phyloP scores from a whole-genome alignment of 2,113 vertebrate genomes.

The Rattus norvegicus region DNA sequence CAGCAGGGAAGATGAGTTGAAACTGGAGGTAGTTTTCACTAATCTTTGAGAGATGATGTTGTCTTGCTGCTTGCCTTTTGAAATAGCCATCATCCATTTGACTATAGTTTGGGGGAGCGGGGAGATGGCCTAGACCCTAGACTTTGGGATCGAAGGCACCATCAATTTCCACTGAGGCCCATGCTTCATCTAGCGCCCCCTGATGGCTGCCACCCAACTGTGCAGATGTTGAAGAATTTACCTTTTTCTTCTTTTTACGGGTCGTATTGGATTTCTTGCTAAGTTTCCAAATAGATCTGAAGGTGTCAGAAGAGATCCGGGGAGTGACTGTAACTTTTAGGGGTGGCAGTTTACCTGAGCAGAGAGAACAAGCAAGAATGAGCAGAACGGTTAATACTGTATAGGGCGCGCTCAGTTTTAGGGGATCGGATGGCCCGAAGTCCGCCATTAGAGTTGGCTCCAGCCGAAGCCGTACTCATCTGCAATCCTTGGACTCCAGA shows the following conservation, averaged over 20 bases:
- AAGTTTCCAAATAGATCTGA: constrained; percentile 82
- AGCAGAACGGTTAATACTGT: not conserved
- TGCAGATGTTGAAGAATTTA: constrained; percentile 2
- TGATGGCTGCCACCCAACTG: not conserved
- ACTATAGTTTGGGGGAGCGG: not conserved
- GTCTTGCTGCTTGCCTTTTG: not conserved
- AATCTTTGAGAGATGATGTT: not conserved
- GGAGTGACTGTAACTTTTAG: constrained; percentile 83
- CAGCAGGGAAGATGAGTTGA: not conserved
- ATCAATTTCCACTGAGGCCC: not conserved
- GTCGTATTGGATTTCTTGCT: constrained; percentile 72
- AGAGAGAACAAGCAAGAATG: not conserved
- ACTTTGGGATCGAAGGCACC: not conserved
- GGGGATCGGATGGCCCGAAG: not conserved
- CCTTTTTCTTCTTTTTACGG: constrained; percentile 79
- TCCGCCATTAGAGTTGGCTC: not conserved
- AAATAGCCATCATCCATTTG: not conserved
- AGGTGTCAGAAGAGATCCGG: constrained; percentile 84
- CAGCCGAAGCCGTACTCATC: no score
- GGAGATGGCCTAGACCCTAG: not conserved
- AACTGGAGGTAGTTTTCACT: not conserved
- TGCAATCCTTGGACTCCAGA: not conserved
- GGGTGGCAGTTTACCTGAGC: constrained; percentile 76
- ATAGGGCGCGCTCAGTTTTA: not conserved
- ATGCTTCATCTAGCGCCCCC: not conserved